Base-by-base conservation (phyloP, 1,140 invertebrate genomes). In the Capitella teleta region DNA sequence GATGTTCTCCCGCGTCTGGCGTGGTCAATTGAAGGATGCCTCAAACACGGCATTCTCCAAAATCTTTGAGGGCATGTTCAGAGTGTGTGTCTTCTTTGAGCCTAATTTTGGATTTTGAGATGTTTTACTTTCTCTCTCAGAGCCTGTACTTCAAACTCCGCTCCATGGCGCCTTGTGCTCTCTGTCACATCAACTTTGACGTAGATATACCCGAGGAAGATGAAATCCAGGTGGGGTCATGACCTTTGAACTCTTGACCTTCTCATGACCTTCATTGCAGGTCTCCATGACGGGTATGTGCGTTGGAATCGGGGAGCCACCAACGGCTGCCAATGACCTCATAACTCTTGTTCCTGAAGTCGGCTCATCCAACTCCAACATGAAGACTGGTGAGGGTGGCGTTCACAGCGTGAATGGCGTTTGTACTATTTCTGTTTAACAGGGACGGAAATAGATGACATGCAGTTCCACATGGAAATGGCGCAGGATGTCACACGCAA, bases 1-100 rank as follows among this genome's bases (percentile, higher is more conserved):
- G 74, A 88, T 89, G 84, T 90, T 91, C 62, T 86, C 82, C 1
- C 84, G 87, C 72, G 80, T 90, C 18, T 87, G 82, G 69, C 75
- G 85, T 36, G 79, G 80, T 0, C 83, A 84, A 60, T 76, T 87
- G 32, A 47, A 47, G 16, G 44, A 54, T 1, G 12, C 18, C 32
- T 16, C 30, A 8, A 52, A 53, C 24, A 56, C 25, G 21, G 55
- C 44, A 12, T 71, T 77, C 44, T 67, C 70, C 25, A 66, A 79
- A 59, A 79, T 83, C 59, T 84, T 87, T 59, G 80, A 82, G 45
- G 67, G 69, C 52, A 67, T 83, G 25, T 67, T 82, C 45, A 79
- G 79, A 73, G 80, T 81, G 65, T 61, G 53, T 21, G 37, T 10
- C 12, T 41, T 10, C 19, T 14, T 41, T 41, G 38, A 19, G 10